Evolutionary conservation across 1,140 invertebrate genomes (phyloP), one percentile per base, ranked within the genome.

Genomic region (Apis mellifera): DNA sequence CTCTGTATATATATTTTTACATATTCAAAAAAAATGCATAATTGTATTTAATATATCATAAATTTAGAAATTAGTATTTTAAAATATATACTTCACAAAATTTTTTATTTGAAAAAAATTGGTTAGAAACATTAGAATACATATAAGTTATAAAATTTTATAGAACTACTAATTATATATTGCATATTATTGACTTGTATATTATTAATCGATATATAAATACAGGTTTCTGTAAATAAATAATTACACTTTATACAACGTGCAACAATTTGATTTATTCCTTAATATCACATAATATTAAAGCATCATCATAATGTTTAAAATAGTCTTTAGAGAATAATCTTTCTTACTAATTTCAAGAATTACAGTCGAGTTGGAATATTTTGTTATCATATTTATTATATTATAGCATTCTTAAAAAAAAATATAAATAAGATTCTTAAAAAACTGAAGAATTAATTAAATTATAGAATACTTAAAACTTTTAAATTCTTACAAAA

Each of bases 161-260:
- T 64, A 54, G 23, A 65, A 55, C 62, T 78, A 69, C 7, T 26
- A 26, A 55, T 80, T 78, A 54, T 74, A 65, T 80, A 65, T 74
- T 54, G 60, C 17, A 72, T 23, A 72, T 80, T 23, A n/a, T 48
- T n/a, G 21, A 80, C 59, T 73, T 55, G 57, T 73, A 80, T 64
- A 73, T 60, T 73, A 70, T 74, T 64, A 77, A 52, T 70, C 32
- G 71, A 13, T 52, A 54, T 74, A 73, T 62, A 5, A 8, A 60
- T 59, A 23, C 48, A 68, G 65, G 54, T 32, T 59, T 17, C 13
- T 73, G 71, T 80, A 80, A 73, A 74, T 73, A 80, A 80, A 80
- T 74, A 23, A 80, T 74, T 73, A 78, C 65, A 78, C 65, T 69
- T 69, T 70, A 69, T 19, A 26, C 26, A 68, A 69, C 26, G 65